Evolutionary conservation across 2,888 invertebrate genomes (phyloP).

Genomic region (Aspidiotus rigidus): DNA sequence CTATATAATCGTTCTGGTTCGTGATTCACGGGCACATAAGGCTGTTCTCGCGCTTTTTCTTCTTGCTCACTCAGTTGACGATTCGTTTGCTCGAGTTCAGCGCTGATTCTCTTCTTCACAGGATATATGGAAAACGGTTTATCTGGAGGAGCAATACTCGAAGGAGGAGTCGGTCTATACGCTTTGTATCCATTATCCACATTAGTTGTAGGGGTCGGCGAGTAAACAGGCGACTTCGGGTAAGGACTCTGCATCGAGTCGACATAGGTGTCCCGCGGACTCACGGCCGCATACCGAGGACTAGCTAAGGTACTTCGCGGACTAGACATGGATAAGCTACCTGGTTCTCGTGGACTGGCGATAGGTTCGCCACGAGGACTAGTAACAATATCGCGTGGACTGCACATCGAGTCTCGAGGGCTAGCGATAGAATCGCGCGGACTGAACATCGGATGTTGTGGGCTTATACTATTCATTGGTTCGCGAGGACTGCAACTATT

Average conservation of each 20-base stretch:
- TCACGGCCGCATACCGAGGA: slow-evolving; percentile 33
- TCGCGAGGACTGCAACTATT: slow-evolving; percentile 61
- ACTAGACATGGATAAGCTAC: slow-evolving; percentile 46
- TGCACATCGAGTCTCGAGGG: slow-evolving; percentile 33
- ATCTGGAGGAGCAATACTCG: neutral
- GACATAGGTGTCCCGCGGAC: slow-evolving; percentile 11
- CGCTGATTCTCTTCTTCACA: slow-evolving; percentile 55
- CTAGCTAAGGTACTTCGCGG: slow-evolving; percentile 34
- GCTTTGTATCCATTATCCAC: neutral
- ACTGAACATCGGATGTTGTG: slow-evolving; percentile 34
- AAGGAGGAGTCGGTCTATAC: slow-evolving; percentile 6
- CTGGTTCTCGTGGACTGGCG: slow-evolving; percentile 33
- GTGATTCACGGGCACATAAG: neutral
- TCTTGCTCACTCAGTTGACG: slow-evolving; percentile 15
- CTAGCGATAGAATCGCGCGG: slow-evolving; percentile 33
- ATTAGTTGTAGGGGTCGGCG: neutral
- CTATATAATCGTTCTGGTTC: slow-evolving; percentile 8
- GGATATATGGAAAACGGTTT: slow-evolving; percentile 46
- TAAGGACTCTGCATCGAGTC: slow-evolving; percentile 10
- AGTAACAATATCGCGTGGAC: slow-evolving; percentile 31
- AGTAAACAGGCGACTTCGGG: neutral
- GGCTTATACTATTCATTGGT: slow-evolving; percentile 43
- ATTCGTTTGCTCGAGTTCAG: slow-evolving; percentile 43
- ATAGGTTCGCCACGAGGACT: slow-evolving; percentile 34
- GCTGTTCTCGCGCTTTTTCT: neutral